Evolutionary conservation across 1,140 invertebrate species (phyloP).

Genomic region (Saccostrea cuccullata): DNA sequence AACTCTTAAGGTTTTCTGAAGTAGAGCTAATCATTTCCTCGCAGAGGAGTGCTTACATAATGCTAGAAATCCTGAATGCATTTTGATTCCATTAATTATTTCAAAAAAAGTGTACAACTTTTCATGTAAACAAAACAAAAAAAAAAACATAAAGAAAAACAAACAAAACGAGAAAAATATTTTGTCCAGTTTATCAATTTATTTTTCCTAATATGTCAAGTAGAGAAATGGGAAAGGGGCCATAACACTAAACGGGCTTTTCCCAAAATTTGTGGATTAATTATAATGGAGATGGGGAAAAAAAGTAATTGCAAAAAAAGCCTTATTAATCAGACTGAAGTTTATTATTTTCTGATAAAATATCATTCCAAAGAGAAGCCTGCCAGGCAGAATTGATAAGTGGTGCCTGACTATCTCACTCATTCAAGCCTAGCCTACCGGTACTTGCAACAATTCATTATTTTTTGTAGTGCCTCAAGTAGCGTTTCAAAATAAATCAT

Average conservation of each 20-base stretch:
- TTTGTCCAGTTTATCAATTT: neutral
- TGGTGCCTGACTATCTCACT: neutral
- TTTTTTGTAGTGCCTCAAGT: neutral
- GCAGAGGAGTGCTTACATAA: neutral
- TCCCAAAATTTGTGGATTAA: neutral
- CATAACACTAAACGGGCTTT: constrained; percentile 1
- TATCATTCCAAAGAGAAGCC: constrained; percentile 13
- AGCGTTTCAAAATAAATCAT: constrained; percentile 6
- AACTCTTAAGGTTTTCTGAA: neutral
- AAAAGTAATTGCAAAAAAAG: neutral
- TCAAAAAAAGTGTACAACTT: neutral
- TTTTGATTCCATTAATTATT: neutral
- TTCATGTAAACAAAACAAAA: neutral
- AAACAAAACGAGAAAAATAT: neutral
- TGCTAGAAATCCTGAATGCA: neutral
- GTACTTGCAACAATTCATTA: constrained; percentile 35
- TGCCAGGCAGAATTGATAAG: neutral
- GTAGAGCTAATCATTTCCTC: neutral
- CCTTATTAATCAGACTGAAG: neutral
- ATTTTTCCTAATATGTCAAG: neutral
- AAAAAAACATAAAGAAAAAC: neutral
- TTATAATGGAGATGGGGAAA: neutral
- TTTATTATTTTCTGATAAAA: neutral
- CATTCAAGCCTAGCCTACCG: neutral
- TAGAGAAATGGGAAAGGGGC: neutral